These are phyloP conservation scores for Thripadectes ignobilis DNA, from an alignment of 2,797 vertebrate genomes.

Conservation along the genomic window DNA sequence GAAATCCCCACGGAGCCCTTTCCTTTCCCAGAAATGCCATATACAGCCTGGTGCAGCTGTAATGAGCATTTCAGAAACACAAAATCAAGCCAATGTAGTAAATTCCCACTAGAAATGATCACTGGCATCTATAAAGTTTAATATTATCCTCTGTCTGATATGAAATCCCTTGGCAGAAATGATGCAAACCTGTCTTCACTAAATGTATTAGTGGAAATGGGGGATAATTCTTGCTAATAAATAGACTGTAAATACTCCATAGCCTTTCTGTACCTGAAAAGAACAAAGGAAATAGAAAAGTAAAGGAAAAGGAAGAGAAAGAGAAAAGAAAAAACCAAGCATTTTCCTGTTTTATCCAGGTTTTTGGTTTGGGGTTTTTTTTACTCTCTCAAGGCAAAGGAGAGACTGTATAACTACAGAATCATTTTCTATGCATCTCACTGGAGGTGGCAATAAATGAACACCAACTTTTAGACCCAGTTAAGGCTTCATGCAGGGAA, in stretches of 20 bases:
- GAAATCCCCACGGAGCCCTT: conserved; percentile 20
- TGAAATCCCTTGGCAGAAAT: conserved; percentile 28
- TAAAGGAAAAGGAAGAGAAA: not conserved
- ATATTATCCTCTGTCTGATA: not conserved
- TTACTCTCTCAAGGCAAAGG: not conserved
- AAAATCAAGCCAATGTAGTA: conserved; percentile 22
- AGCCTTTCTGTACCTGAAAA: not conserved
- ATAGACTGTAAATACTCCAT: not conserved
- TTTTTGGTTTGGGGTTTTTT: not conserved
- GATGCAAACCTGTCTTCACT: not conserved
- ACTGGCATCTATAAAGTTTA: conserved; percentile 13
- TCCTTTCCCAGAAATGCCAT: not conserved
- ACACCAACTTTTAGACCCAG: not conserved
- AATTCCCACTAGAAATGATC: conserved; percentile 30
- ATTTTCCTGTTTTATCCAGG: not conserved
- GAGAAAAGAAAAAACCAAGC: not conserved
- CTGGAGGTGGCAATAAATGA: not conserved
- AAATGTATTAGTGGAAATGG: not conserved
- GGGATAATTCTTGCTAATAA: not conserved
- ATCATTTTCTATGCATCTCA: not conserved
- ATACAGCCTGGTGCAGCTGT: not conserved
- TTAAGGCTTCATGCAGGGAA: not conserved
- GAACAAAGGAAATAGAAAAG: not conserved
- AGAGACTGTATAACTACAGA: not conserved
- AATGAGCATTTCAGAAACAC: conserved; percentile 20